Base-by-base conservation (phyloP, 2,888 invertebrate genomes). In the Netelia inedita region DNA sequence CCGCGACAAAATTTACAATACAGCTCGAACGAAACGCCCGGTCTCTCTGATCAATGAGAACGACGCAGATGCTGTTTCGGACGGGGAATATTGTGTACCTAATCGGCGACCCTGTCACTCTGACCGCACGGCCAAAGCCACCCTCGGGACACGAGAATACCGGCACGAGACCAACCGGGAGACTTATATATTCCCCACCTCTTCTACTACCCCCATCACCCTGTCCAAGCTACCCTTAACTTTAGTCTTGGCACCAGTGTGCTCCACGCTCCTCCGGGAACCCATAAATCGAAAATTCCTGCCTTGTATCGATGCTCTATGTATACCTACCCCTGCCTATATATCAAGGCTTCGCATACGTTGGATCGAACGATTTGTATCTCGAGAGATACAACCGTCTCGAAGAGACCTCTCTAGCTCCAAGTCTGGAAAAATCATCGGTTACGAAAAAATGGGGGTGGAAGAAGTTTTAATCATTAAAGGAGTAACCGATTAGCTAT, bases 231-330 rank as follows among this genome's bases (percentile, higher is more conserved):
- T 63, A 43, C 71, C 79, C 72, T 79, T 72, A 79, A 79, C 79
- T 79, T 79, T 79, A 55, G 55, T 23, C 72, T 72, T 79, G 79
- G 66, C 75, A 74, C 79, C 74, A 23, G 78, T 78, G 66, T 82
- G 66, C 66, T 50, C 76, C 11, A 53, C 71, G 74, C 87, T 90
- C 90, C 87, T 90, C 85, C 88, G 91, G 91, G 92, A 86, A 91
- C 92, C 91, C 92, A 93, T 93, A 93, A 93, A 93, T 93, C 93
- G 93, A 92, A 92, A 92, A 92, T 93, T 93, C 90, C 87, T 90
- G 87, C 87, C 87, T 89, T 82, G 59, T 79, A 59, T 61, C 63
- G 9, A 55, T 59, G 19, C 41, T 71, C 19, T 43, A 61, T 59
- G 21, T 61, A 50, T 71, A 71, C n/a, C 10, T 78, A 61, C 41